Evolutionary conservation across 2,888 invertebrate species (phyloP).

Genomic region (Druceiella hillmani): DNA sequence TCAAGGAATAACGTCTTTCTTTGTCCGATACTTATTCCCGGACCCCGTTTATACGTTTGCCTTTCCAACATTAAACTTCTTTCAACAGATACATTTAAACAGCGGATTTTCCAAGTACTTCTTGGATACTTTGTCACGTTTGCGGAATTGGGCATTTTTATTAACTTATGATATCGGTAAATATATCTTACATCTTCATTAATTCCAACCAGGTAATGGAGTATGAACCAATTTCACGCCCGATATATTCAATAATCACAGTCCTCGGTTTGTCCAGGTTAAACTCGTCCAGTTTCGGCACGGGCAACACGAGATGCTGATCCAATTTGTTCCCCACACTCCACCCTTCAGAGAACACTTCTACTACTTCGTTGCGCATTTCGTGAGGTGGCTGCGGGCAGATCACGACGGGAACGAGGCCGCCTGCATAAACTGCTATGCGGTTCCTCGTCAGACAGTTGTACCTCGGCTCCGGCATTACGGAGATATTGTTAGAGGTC

Average conservation of each 20-base stretch:
- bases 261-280: constrained; percentile 60
- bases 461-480: constrained; percentile 49
- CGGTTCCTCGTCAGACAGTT: constrained; percentile 73
- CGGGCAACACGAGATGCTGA: constrained; percentile 51
- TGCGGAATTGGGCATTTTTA: neutral
- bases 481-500: constrained; percentile 53
- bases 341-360: constrained; percentile 85
- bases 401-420: constrained; percentile 53
- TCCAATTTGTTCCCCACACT: constrained; percentile 49
- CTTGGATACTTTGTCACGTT: neutral
- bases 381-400: constrained; percentile 50
- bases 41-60: no score
- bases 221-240: constrained; percentile 69
- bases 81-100: no score
- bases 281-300: constrained; percentile 52
- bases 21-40: no score
- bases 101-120: no score
- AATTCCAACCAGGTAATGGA: constrained; percentile 80
- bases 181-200: constrained; percentile 56
- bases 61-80: no score
- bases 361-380: constrained; percentile 60
- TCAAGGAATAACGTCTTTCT: no score
- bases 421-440: constrained; percentile 71
- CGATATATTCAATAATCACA: constrained; percentile 74
- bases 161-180: no score